Base-by-base conservation (phyloP, 1,140 invertebrate species). In the Orius insidiosus region DNA sequence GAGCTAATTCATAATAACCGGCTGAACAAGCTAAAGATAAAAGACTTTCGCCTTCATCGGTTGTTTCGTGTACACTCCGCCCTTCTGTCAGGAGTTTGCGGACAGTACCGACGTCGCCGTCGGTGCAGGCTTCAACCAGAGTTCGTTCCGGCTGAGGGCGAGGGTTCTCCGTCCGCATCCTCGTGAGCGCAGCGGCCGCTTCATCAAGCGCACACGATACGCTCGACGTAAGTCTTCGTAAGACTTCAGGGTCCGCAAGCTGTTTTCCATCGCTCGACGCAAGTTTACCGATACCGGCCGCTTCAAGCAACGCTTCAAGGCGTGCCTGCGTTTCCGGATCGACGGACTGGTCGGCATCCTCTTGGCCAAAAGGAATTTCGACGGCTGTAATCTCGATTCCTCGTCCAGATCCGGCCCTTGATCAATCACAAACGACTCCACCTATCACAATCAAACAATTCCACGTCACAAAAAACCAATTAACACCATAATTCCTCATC, bases 181-280 rank as follows among this genome's bases (percentile, higher is more conserved):
- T 78, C 44, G 87, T 94, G 38, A 95, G 70, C 46, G 89, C 88
- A 53, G 89, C 87, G 42, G 89, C 90, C 39, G 90, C 90, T 68
- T 95, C 90, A 70, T 94, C 90, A 51, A 96, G 72, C 41, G 90
- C 86, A 69, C 84, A 88, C 55, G 85, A 89, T 45, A 92, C 86
- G 54, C 80, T 84, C 14, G 85, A 87, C 48, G 85, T 87, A 55
- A 89, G 67, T 53, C 82, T 75, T 55, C 81, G 68, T 36, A 89
- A 68, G 47, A 87, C 84, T 63, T 85, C 80, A 58, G 80, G 80
- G 64, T 83, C 79, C 31, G 77, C 75, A 52, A 82, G 66, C 62
- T 79, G 74, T 63, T 82, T 83, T 55, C 78, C 78, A 70, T 83
- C 79, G 62, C 80, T 77, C 47, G 75, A 70, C 54, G 83, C 70